phyloP scores from a whole-genome alignment of 2,797 vertebrate species.

The Poecilia picta region DNA sequence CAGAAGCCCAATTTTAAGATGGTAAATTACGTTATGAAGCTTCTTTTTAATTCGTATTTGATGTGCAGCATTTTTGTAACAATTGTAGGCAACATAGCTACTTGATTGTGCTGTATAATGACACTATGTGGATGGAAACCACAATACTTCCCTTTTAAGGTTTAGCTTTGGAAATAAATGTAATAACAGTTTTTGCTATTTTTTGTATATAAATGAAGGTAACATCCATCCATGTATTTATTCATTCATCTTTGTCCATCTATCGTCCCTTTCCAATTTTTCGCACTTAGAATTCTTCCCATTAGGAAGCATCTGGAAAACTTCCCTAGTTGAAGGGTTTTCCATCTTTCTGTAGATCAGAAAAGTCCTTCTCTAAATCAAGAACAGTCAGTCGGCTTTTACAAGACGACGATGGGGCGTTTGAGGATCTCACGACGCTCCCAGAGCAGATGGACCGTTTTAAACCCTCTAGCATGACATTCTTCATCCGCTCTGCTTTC shows the following conservation, averaged over 20 bases:
- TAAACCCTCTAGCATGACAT: slow-evolving; percentile 45
- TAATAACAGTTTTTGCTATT: neutral
- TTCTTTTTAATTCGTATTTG: too few relatives aligned
- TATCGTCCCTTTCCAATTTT: neutral
- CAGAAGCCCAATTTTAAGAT: too few relatives aligned
- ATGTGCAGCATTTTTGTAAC: too few relatives aligned
- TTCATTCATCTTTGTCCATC: neutral
- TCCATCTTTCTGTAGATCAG: neutral
- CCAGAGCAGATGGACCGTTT: slow-evolving; percentile 46
- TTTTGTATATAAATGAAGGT: neutral
- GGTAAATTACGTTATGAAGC: too few relatives aligned
- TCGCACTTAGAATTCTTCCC: neutral
- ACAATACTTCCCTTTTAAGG: neutral
- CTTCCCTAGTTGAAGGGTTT: neutral
- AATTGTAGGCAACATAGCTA: neutral
- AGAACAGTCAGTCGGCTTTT: slow-evolving; percentile 23
- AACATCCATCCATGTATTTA: neutral
- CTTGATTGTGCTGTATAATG: too few relatives aligned
- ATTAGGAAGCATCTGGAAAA: neutral
- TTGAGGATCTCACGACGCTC: slow-evolving; percentile 31
- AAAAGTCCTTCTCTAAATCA: neutral
- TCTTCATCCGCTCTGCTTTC: slow-evolving; percentile 26
- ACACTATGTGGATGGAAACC: too few relatives aligned
- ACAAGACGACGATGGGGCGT: neutral
- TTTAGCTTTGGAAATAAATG: neutral